A percentile compares a stretch with the other conserved stretches of the same genome.
Conservation (phyloP, 2,113 vertebrate species). For the Oncorhynchus mykiss region DNA sequence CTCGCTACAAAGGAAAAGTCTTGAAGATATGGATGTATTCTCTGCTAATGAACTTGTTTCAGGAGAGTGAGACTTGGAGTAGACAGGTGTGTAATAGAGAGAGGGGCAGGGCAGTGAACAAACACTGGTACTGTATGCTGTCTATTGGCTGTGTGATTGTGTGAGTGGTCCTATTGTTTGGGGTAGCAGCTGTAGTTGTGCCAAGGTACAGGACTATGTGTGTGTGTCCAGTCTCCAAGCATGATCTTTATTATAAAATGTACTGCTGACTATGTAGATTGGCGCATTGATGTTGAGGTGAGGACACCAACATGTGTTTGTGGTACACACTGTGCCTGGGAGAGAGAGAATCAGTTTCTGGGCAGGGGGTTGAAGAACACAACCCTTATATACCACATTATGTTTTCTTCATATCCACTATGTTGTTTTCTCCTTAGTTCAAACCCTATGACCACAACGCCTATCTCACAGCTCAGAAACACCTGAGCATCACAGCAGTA, state of each 20-base stretch:
- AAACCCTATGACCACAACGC: slow-evolving; percentile 25
- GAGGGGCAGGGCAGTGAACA: neutral
- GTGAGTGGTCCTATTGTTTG: slow-evolving; percentile 1
- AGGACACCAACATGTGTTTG: neutral
- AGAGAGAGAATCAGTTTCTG: too few species aligned
- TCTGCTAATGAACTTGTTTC: neutral
- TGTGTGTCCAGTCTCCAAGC: neutral
- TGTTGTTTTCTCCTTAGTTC: slow-evolving; percentile 32
- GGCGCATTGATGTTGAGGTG: slow-evolving; percentile 6
- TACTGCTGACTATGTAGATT: neutral
- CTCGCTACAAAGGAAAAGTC: neutral
- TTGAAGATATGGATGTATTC: neutral
- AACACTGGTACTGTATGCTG: slow-evolving; percentile 4
- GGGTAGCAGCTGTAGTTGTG: neutral
- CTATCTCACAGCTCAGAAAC: neutral
- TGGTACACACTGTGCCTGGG: neutral
- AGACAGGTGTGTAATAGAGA: neutral
- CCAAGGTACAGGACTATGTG: neutral
- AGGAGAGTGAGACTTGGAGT: neutral
- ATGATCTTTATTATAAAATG: neutral
- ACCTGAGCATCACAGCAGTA: slow-evolving; percentile 38
- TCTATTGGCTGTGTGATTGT: slow-evolving; percentile 5
- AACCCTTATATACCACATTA: slow-evolving; percentile 23
- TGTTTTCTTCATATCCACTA: neutral
- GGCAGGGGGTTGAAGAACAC: slow-evolving; percentile 1